Base-by-base conservation (phyloP, 2,888 invertebrate genomes). In the Nesidiocoris tenuis region DNA sequence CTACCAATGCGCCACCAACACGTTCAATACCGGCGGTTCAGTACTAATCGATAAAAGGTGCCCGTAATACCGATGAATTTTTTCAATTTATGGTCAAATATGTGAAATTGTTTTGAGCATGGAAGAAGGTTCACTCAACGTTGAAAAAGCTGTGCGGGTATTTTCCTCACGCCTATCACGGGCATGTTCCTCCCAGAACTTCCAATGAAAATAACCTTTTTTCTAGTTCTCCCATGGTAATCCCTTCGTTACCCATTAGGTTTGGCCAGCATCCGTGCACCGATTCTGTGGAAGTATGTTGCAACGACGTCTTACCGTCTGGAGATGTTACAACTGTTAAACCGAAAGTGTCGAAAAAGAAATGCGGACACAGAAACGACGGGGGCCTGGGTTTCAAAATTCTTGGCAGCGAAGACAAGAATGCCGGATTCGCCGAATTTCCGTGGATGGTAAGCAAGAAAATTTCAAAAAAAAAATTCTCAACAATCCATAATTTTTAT, bases 11-110 rank as follows among this genome's bases (percentile, higher is more conserved):
- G 86, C 86, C 0, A 87, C 89, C 59, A 86, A 86, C 25, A 87
- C 88, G 0, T 87, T 93, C 16, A 89, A 90, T 75, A 88, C 86
- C 0, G 90, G 91, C 80, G 94, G 94, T 0, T 84, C 86, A 0
- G 91, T 90, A 3, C 84, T 92, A 54, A 89, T 94, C 71, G 93
- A 95, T 81, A 90, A 94, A 72, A 88, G 94, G 87, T 91, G 84
- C 12, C 5, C 39, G 39, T 39, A 7, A n/a, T n/a, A n/a, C n/a
- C n/a, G n/a, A n/a, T 39, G 12, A 39, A 3, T 39, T 39, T 39
- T 12, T 39, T 39, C 39, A 39, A 39, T 39, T 39, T 39, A n/a
- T n/a, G n/a, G n/a, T n/a, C n/a, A n/a, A n/a, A n/a, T n/a, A n/a
- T n/a, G n/a, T n/a, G 39, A 39, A 39, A 39, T 39, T 39, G 12